Evolutionary conservation across 53 echinoderm and acorn worm genomes (phyloP).

Genomic region (Holothuria leucospilota): DNA sequence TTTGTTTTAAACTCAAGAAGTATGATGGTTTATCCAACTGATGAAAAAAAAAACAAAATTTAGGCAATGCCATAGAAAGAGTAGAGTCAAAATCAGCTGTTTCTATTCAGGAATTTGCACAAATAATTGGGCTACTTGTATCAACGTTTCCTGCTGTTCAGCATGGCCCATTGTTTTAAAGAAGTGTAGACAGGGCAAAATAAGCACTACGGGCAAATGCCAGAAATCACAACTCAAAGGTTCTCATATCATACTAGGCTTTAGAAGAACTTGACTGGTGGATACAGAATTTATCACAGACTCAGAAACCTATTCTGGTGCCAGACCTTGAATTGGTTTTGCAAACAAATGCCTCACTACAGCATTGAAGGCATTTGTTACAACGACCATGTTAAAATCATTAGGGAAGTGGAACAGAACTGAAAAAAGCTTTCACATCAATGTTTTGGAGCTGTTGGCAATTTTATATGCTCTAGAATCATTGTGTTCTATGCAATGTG

Average conservation of each 20-base stretch:
- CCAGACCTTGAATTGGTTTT: slow-evolving; percentile 23
- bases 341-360: slow-evolving; percentile 49
- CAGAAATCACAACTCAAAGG: slow-evolving; percentile 40
- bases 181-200: not conserved
- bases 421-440: slow-evolving; percentile 55
- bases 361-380: slow-evolving; percentile 58
- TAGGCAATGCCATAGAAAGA: not conserved
- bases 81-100: not conserved
- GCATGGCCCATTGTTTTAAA: not conserved
- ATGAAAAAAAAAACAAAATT: not conserved
- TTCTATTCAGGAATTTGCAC: not conserved
- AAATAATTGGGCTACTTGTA: not conserved
- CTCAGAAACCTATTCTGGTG: not conserved
- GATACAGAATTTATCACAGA: slow-evolving; percentile 34
- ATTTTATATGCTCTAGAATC: slow-evolving; percentile 35
- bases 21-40: slow-evolving; percentile 48
- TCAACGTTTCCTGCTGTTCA: not conserved
- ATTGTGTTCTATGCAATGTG: slow-evolving; percentile 15
- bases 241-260: slow-evolving; percentile 49
- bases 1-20: slow-evolving; percentile 42
- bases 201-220: not conserved
- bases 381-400: not conserved
- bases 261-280: slow-evolving; percentile 61
- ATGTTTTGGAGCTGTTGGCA: slow-evolving; percentile 58
- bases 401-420: slow-evolving; percentile 57